Evolutionary conservation across 2,113 vertebrate genomes (phyloP), one percentile per base, ranked within the genome.

Genomic region (Tragelaphus imberbis): DNA sequence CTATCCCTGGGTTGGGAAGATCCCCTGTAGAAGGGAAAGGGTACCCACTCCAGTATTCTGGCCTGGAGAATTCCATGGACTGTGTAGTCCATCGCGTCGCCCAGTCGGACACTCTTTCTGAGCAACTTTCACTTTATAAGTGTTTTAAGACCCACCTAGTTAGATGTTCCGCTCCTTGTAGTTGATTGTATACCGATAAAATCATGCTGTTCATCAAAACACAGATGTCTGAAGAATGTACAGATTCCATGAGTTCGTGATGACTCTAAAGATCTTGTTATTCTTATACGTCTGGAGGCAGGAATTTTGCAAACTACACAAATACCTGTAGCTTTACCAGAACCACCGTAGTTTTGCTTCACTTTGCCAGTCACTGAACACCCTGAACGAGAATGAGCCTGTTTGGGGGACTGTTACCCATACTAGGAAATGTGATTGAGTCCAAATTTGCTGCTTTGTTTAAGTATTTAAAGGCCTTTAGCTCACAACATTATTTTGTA

Each of bases 151-250:
- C 23, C 40, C 71, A 44, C 49, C 12, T n/a, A 36, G 2, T 16
- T 58, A 81, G 19, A 68, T n/a, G 81, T 86, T 79, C 79, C 93
- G 94, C n/a, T 77, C 63, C 49, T 40, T 16, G n/a, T 8, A 53
- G 23, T 55, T 84, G 23, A 58, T 0, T 65, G 23, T 49, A 56
- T 63, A 51, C 28, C n/a, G 68, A 91, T 56, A 80, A 28, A 97
- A 51, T 16, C 53, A 27, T 87, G 79, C 17, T 95, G 82, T 90
- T 81, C 53, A 92, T 77, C 44, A 55, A 84, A 94, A 96, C n/a
- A 81, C 81, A 65, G 81, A 96, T 36, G 33, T 51, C 71, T 36
- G 44, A 95, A 97, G 95, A 98, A 97, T 97, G 95, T 90, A 88
- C 87, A 55, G 13, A 97, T 95, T 79, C 91, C 92, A 95, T 30